These are phyloP conservation scores for Lepilemur ruficaudatus DNA, from an alignment of 2,797 vertebrate genomes.

Conservation along the genomic window DNA sequence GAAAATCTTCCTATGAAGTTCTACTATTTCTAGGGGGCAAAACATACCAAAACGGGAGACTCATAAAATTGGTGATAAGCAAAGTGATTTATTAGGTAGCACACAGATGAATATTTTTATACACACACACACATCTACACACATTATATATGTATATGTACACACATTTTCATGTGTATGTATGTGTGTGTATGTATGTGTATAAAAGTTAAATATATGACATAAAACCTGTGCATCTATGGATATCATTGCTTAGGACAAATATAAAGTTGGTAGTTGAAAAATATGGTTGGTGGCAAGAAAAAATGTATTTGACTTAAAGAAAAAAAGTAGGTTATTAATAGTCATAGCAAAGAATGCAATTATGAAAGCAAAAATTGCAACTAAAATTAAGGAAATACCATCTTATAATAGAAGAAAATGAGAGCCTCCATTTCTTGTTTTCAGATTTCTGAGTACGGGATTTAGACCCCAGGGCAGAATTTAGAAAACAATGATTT, in stretches of 20 bases:
- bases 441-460: constrained; percentile 18
- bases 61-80: not conserved
- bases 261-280: not conserved
- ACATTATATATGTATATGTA: not conserved
- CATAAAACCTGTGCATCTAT: not conserved
- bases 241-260: constrained; percentile 6
- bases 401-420: not conserved
- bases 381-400: constrained; percentile 4
- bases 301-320: constrained; percentile 10
- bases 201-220: not conserved
- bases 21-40: not conserved
- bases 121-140: not conserved
- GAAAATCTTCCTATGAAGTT: not conserved
- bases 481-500: constrained; percentile 41
- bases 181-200: not conserved
- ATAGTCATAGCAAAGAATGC: constrained; percentile 25
- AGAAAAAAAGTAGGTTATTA: constrained; percentile 2
- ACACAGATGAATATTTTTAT: not conserved
- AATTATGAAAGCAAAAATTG: constrained; percentile 45
- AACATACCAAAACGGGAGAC: not conserved
- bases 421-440: not conserved
- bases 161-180: not conserved
- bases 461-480: constrained; percentile 15
- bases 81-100: constrained; percentile 13
- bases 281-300: not conserved